Conservation (phyloP, 2,797 vertebrate genomes). For the Gymnopithys bicolor region DNA sequence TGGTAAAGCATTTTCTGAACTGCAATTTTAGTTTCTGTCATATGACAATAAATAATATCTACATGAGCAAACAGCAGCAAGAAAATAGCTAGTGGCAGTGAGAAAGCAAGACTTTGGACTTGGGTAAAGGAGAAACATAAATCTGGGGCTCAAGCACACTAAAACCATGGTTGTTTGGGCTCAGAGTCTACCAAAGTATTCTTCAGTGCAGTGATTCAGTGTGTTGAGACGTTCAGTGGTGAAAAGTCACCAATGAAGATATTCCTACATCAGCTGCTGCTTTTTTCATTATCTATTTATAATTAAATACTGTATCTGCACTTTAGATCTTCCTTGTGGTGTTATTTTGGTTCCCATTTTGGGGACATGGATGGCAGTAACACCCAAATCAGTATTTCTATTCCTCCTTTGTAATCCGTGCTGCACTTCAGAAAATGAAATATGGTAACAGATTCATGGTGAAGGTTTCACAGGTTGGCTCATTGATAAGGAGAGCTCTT, state of each 20-base stretch:
- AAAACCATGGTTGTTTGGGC: background rate
- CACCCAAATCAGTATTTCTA: background rate
- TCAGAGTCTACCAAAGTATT: background rate
- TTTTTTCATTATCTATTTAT: background rate
- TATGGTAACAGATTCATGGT: background rate
- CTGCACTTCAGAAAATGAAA: background rate
- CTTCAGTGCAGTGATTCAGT: background rate
- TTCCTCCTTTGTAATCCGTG: background rate
- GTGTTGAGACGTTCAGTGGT: background rate
- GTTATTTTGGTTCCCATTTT: background rate
- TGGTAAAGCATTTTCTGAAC: background rate
- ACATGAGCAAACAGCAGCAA: background rate
- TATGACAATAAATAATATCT: constrained; percentile 15
- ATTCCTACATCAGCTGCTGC: background rate
- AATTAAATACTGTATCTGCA: background rate
- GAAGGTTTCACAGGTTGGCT: background rate
- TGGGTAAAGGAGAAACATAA: background rate
- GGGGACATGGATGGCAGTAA: background rate
- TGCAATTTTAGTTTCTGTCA: background rate
- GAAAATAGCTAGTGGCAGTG: background rate
- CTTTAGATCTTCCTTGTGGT: background rate
- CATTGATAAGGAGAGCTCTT: background rate
- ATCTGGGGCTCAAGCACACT: background rate
- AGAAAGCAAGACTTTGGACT: background rate
- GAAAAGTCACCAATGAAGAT: background rate